These are phyloP conservation scores for Clarias laeviceps DNA, from an alignment of 2,797 vertebrate genomes.

Conservation along the genomic window DNA sequence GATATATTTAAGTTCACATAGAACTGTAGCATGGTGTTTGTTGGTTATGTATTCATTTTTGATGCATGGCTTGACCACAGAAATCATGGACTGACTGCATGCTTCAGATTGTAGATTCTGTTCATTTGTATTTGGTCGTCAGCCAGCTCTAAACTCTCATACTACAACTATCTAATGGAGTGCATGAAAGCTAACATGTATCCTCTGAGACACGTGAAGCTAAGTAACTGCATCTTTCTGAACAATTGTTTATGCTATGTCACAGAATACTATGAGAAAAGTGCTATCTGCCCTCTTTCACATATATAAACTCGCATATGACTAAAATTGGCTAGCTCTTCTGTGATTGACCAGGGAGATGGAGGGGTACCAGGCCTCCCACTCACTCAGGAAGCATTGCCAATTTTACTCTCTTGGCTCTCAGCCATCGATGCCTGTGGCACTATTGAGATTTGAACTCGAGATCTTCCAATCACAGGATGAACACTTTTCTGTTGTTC, in stretches of 20 bases:
- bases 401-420: neutral
- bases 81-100: neutral
- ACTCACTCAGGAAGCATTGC: neutral
- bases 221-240: neutral
- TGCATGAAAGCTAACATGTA: neutral
- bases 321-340: neutral
- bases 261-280: neutral
- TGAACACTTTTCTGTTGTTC: constrained; percentile 4
- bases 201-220: neutral
- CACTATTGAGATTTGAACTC: neutral
- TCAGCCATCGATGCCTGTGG: neutral
- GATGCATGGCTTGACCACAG: neutral
- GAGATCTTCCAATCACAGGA: neutral
- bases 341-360: neutral
- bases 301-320: neutral
- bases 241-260: neutral
- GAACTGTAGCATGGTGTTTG: neutral
- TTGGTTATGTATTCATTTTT: neutral
- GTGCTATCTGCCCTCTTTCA: neutral
- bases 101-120: neutral
- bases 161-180: neutral
- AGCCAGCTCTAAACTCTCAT: neutral
- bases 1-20: neutral
- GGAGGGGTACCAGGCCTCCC: no score
- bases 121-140: neutral